These are phyloP conservation scores for Sebastes ruberrimus DNA, from an alignment of 2,797 vertebrate species.

Conservation along the genomic window DNA sequence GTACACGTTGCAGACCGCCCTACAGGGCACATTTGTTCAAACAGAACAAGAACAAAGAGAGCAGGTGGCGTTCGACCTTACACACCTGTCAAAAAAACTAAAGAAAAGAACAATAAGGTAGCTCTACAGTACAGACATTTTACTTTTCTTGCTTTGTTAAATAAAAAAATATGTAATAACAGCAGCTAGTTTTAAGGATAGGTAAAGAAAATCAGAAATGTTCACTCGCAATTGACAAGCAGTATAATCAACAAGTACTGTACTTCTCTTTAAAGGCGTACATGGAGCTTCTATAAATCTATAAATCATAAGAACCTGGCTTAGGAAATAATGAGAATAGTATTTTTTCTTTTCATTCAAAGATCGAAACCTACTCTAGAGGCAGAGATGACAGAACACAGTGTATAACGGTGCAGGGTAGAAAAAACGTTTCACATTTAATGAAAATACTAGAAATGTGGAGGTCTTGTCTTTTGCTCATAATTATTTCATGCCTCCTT, in stretches of 20 bases:
- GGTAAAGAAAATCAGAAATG: neutral
- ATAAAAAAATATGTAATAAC: neutral
- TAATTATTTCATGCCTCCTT: constrained; percentile 72
- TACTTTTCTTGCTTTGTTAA: neutral
- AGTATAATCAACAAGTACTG: constrained; percentile 6
- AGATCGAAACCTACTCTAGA: constrained; percentile 13
- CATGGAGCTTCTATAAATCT: constrained; percentile 10
- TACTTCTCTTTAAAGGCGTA: neutral
- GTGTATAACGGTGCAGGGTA: neutral
- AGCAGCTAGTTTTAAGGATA: neutral
- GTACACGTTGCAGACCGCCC: constrained; percentile 40
- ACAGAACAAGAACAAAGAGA: constrained; percentile 72
- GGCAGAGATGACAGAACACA: constrained; percentile 15
- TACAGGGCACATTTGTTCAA: constrained; percentile 71
- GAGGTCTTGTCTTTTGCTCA: constrained; percentile 59
- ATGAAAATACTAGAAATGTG: constrained; percentile 65
- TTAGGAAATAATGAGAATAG: constrained; percentile 5
- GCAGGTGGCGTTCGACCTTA: constrained; percentile 61
- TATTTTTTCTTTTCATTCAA: constrained; percentile 35
- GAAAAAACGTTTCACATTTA: constrained; percentile 49
- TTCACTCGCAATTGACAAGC: neutral
- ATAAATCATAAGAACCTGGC: constrained; percentile 38
- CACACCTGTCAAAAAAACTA: constrained; percentile 56
- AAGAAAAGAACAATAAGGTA: constrained; percentile 41
- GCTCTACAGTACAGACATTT: constrained; percentile 2